Evolutionary conservation across 2,797 vertebrate genomes (phyloP), one percentile per base, ranked within the genome.

Genomic region (Heliangelus exortis): DNA sequence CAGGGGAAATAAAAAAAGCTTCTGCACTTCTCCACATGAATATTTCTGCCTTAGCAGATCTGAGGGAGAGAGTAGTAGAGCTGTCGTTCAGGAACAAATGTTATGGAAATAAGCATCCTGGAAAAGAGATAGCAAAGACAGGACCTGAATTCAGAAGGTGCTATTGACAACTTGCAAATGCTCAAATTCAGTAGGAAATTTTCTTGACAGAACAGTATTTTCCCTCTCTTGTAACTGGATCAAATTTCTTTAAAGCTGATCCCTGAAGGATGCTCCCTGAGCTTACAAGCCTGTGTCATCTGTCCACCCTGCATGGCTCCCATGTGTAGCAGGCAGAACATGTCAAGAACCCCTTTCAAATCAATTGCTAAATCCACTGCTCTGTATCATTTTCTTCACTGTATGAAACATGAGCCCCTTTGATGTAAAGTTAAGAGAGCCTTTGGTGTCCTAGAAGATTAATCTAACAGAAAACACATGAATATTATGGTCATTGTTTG

Each of bases 351-450:
- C 73, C 16, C 22, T 88, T 91, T 73, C 47, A 80, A 74, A 61
- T 41, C n/a, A 57, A 3, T 59, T 21, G 43, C 76, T 84, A 81
- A 87, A 85, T 77, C 82, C 79, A 74, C 41, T 33, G 47, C 36
- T 93, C 65, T 57, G 18, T 92, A 95, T 86, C 87, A 69, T 62
- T 63, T 95, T 90, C 61, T 88, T 68, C 84, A 20, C 59, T 83
- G 63, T 48, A 47, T 57, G 85, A 91, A 95, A 94, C 62, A 78
- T 28, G 29, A 94, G 36, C 29, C n/a, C 55, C 41, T 92, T 89
- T 80, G 89, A 92, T 80, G 78, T 72, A 58, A 79, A 69, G 34
- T 47, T 66, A 77, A 76, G 43, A 33, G 48, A 95, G 48, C 7
- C 53, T 81, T 53, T 15, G 19, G 67, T 80, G 48, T 72, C 36